Conservation (phyloP, 37 sponge, comb jelly and placozoan species). For the Spongilla lacustris region DNA sequence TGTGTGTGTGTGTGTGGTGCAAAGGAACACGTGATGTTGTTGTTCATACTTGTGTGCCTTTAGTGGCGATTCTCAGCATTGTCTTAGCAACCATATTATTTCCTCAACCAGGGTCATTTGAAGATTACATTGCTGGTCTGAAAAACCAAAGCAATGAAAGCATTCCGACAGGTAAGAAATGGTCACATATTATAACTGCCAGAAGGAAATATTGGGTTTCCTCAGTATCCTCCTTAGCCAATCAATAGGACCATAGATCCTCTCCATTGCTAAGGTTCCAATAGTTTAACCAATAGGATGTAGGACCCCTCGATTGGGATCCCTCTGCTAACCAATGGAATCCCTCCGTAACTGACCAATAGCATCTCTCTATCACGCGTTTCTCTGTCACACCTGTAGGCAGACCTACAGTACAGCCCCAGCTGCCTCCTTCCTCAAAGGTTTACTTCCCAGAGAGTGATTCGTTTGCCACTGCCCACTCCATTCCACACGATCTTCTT, state of each 20-base stretch:
- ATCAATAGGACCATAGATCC: too few relatives aligned
- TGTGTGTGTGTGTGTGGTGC: background rate
- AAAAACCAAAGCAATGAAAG: background rate
- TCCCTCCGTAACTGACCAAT: background rate
- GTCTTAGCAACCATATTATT: too few relatives aligned
- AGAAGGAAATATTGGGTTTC: too few relatives aligned
- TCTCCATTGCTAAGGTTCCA: too few relatives aligned
- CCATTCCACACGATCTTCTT: slow-evolving; percentile 47
- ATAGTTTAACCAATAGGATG: too few relatives aligned
- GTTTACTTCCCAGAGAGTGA: slow-evolving; percentile 18
- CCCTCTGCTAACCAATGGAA: background rate
- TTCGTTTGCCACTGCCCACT: background rate
- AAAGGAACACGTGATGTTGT: too few relatives aligned
- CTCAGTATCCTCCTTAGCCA: too few relatives aligned
- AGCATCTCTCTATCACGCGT: too few relatives aligned
- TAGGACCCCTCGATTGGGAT: too few relatives aligned
- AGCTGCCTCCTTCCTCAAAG: background rate
- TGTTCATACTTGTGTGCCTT: too few relatives aligned
- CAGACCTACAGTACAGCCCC: background rate
- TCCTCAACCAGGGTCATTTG: slow-evolving; percentile 17
- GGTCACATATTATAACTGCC: background rate
- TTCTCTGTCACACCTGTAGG: too few relatives aligned
- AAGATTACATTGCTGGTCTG: slow-evolving; percentile 7
- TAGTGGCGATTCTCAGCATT: too few relatives aligned
- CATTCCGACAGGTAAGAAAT: background rate